phyloP scores from a whole-genome alignment of 2,113 vertebrate genomes.

The Actenoides hombroni region DNA sequence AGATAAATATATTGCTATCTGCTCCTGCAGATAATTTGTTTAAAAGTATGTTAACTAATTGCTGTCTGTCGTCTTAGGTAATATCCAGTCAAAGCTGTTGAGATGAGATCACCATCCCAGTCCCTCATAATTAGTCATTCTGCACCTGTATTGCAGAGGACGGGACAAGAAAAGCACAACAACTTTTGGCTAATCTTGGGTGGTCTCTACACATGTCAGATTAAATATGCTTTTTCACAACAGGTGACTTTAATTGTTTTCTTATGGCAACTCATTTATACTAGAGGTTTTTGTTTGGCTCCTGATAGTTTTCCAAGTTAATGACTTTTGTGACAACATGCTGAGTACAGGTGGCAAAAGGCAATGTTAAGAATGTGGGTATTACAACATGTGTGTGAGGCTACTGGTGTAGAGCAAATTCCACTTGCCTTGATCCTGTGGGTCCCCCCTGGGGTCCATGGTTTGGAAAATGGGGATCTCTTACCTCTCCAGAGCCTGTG shows the following conservation, averaged over 20 bases:
- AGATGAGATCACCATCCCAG: slow-evolving; percentile 13
- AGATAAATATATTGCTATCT: background rate
- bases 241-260: slow-evolving; percentile 81
- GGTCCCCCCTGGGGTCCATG: background rate
- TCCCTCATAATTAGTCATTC: slow-evolving; percentile 41
- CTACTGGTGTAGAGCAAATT: background rate
- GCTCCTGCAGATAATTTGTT: background rate
- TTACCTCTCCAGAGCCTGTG: background rate
- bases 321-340: slow-evolving; percentile 71
- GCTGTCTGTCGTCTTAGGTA: background rate
- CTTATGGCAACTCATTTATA: slow-evolving; percentile 73
- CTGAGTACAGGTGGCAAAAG: slow-evolving; percentile 75
- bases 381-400: background rate
- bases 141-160: slow-evolving; percentile 53
- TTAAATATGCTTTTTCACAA: slow-evolving; percentile 76
- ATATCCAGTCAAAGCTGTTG: background rate
- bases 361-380: slow-evolving; percentile 40
- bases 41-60: background rate
- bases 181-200: slow-evolving; percentile 60
- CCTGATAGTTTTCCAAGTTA: slow-evolving; percentile 70
- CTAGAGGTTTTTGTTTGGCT: slow-evolving; percentile 67
- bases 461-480: background rate
- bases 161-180: background rate
- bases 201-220: slow-evolving; percentile 68
- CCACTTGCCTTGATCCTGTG: background rate